These are phyloP conservation scores for Bradypus variegatus DNA, from an alignment of 2,797 vertebrate species.

Conservation along the genomic window DNA sequence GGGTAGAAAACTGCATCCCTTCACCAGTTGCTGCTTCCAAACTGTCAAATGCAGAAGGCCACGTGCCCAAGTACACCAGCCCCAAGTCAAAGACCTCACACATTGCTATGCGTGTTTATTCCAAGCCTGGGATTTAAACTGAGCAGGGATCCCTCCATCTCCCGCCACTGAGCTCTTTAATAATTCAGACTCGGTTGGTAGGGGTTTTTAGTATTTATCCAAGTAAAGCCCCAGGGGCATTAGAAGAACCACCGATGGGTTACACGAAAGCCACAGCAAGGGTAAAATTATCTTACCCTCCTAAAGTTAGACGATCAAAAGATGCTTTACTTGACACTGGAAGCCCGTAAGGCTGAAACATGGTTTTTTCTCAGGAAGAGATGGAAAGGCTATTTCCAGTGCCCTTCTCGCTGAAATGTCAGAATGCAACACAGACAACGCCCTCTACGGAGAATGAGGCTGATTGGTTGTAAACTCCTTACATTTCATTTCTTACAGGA, in stretches of 20 bases:
- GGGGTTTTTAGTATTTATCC: background rate
- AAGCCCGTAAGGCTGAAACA: background rate
- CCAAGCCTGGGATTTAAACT: too few species aligned
- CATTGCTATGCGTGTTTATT: accelerated
- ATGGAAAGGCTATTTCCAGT: background rate
- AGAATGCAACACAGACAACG: accelerated
- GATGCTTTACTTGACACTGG: background rate
- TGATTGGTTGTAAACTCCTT: background rate
- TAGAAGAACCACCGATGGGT: background rate
- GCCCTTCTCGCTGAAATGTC: background rate
- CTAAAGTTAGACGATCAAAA: background rate
- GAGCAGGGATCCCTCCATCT: accelerated
- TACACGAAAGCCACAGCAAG: background rate
- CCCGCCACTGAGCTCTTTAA: accelerated
- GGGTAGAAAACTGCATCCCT: accelerated
- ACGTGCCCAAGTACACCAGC: accelerated
- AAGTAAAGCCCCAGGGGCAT: background rate
- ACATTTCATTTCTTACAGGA: background rate
- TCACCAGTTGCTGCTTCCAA: accelerated
- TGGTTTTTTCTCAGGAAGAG: background rate
- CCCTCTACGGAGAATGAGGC: accelerated
- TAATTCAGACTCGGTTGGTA: accelerated
- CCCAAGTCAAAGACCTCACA: background rate
- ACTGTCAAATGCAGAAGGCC: background rate
- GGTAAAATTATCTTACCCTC: accelerated